phyloP scores from a whole-genome alignment of 2,888 invertebrate genomes.

The Ptychoptera albimana region DNA sequence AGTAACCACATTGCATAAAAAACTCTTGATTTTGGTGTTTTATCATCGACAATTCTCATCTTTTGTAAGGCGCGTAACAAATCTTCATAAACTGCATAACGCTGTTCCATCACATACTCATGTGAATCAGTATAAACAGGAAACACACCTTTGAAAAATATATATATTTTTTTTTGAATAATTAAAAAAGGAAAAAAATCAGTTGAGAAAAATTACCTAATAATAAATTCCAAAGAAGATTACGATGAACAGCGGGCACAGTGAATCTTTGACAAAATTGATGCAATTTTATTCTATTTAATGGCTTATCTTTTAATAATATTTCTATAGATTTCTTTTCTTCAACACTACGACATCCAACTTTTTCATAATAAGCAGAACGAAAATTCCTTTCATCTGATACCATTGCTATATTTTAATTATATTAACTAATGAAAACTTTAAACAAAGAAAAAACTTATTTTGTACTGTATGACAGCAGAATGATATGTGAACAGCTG shows the following conservation, averaged over 20 bases:
- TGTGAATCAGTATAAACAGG: constrained; percentile 64
- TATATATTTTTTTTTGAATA: background rate
- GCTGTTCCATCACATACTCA: constrained; percentile 55
- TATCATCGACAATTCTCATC: constrained; percentile 45
- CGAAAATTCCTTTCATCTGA: constrained; percentile 54
- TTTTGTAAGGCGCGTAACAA: constrained; percentile 51
- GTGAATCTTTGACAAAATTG: constrained; percentile 76
- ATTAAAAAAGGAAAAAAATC: background rate
- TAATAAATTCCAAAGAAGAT: constrained; percentile 69
- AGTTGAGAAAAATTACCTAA: constrained; percentile 37
- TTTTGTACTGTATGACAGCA: too few relatives aligned
- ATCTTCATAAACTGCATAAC: constrained; percentile 59
- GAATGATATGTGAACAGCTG: too few relatives aligned
- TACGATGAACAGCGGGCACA: constrained; percentile 62
- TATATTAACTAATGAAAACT: too few relatives aligned
- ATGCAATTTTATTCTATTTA: constrained; percentile 61
- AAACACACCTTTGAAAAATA: constrained; percentile 47
- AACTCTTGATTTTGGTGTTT: constrained; percentile 48
- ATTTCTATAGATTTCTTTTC: constrained; percentile 83
- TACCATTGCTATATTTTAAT: too few relatives aligned
- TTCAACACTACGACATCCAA: constrained; percentile 79
- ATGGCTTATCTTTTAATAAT: constrained; percentile 67
- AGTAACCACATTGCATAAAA: constrained; percentile 68
- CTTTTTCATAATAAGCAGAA: constrained; percentile 71
- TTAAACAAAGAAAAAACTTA: too few relatives aligned